Percentiles rank a stretch among this genome's conserved stretches.
These are phyloP conservation scores for Neodontobutis hainanensis DNA, from an alignment of 2,113 vertebrate genomes.

Conservation along the genomic window DNA sequence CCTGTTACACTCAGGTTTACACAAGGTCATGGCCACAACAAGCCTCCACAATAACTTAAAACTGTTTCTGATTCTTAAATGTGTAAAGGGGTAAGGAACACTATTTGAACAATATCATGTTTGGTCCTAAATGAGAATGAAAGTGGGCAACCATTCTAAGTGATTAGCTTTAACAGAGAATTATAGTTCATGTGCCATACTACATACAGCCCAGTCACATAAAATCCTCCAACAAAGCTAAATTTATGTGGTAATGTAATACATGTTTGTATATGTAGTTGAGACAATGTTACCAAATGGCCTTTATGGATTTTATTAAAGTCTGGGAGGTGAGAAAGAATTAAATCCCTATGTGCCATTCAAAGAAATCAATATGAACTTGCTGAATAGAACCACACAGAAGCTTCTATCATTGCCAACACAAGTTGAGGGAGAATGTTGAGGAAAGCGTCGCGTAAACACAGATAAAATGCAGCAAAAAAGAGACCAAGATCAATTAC, in stretches of 20 bases:
- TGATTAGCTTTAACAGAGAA: too few species aligned
- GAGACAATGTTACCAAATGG: too few species aligned
- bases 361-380: constrained; percentile 55
- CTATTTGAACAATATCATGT: neutral
- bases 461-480: constrained; percentile 42
- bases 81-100: neutral
- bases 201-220: too few species aligned
- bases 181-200: too few species aligned
- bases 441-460: constrained; percentile 6
- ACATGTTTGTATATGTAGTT: too few species aligned
- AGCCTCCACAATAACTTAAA: neutral
- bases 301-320: too few species aligned
- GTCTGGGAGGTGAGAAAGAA: too few species aligned
- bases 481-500: constrained; percentile 70
- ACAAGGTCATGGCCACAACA: neutral
- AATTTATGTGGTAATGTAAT: too few species aligned
- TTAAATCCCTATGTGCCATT: constrained; percentile 26
- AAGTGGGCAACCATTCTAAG: too few species aligned
- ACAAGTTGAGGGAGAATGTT: constrained; percentile 4
- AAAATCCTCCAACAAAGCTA: too few species aligned
- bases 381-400: constrained; percentile 41
- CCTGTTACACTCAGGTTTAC: neutral
- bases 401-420: constrained; percentile 24
- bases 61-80: neutral
- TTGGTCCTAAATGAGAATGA: too few species aligned